These are phyloP conservation scores for Pseudopipra pipra DNA, from an alignment of 2,113 vertebrate species.

Conservation along the genomic window DNA sequence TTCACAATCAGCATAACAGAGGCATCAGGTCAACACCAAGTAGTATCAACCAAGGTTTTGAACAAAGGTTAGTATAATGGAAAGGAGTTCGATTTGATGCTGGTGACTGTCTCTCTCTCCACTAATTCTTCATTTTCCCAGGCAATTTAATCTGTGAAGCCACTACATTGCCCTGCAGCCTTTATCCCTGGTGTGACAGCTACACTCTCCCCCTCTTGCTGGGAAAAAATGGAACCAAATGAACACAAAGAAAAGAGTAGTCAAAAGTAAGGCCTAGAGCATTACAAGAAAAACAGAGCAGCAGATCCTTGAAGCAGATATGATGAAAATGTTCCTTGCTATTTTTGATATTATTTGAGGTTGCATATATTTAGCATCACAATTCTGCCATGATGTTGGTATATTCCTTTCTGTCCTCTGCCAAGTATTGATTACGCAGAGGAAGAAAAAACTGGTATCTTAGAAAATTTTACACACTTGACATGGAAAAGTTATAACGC, in stretches of 20 bases:
- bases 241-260: neutral
- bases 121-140: neutral
- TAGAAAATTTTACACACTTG: neutral
- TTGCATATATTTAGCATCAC: neutral
- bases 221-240: neutral
- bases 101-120: neutral
- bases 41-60: neutral
- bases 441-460: neutral
- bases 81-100: neutral
- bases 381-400: neutral
- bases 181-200: neutral
- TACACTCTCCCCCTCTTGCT: neutral
- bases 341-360: neutral
- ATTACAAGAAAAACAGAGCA: neutral
- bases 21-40: neutral
- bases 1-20: neutral
- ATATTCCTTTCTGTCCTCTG: neutral
- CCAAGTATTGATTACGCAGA: neutral
- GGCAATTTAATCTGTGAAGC: neutral
- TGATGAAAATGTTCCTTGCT: accelerated
- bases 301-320: neutral
- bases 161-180: neutral
- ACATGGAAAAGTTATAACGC: neutral
- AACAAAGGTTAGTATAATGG: neutral
- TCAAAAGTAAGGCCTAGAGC: accelerated